These are phyloP conservation scores for Xenops minutus DNA, from an alignment of 2,797 vertebrate genomes.

Conservation along the genomic window DNA sequence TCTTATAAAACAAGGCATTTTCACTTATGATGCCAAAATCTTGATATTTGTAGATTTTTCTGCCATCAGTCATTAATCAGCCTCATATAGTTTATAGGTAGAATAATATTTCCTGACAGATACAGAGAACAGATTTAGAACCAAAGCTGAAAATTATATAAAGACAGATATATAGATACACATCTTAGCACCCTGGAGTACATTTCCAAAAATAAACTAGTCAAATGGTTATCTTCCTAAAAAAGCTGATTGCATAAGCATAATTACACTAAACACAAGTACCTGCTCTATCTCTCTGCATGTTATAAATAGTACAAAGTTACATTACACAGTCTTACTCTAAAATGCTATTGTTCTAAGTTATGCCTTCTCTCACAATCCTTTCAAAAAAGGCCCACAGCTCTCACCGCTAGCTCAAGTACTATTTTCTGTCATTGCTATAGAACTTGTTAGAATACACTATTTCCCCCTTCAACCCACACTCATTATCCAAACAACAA, in stretches of 20 bases:
- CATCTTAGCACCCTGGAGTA: slow-evolving; percentile 68
- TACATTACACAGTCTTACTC: slow-evolving; percentile 75
- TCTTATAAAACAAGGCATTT: slow-evolving; percentile 15
- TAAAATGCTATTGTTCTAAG: slow-evolving; percentile 70
- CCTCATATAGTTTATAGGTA: slow-evolving; percentile 46
- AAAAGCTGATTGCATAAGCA: slow-evolving; percentile 79
- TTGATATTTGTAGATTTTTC: slow-evolving; percentile 8
- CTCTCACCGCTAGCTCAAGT: not conserved
- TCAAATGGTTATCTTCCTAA: slow-evolving; percentile 78
- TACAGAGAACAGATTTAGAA: slow-evolving; percentile 75
- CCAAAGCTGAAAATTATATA: slow-evolving; percentile 72
- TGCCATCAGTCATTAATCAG: slow-evolving; percentile 12
- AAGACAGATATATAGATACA: slow-evolving; percentile 78
- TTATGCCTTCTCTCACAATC: slow-evolving; percentile 33
- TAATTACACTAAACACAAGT: slow-evolving; percentile 78
- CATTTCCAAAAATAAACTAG: slow-evolving; percentile 81
- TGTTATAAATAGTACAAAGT: slow-evolving; percentile 76
- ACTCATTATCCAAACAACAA: not conserved
- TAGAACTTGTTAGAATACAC: slow-evolving; percentile 34
- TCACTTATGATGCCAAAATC: slow-evolving; percentile 38
- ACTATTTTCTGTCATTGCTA: slow-evolving; percentile 34
- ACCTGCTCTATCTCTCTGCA: slow-evolving; percentile 79
- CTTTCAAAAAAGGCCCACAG: not conserved
- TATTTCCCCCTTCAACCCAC: slow-evolving; percentile 16
- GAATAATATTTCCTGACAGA: slow-evolving; percentile 74